A percentile compares a stretch with the other conserved stretches of the same genome.
phyloP scores from a whole-genome alignment of 2,797 vertebrate genomes.

The Lacerta agilis region DNA sequence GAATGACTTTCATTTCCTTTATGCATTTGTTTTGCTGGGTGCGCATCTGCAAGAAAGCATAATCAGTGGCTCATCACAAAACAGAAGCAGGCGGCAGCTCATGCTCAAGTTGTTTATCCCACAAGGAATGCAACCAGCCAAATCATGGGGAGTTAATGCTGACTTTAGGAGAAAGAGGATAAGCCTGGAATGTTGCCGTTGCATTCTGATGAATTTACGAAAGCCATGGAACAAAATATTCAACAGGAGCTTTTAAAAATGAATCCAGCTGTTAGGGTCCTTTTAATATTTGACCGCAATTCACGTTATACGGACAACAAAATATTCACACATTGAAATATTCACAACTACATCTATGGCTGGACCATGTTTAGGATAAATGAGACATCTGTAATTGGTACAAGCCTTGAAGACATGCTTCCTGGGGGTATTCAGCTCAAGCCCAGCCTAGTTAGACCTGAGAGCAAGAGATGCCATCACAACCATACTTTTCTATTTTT shows the following conservation, averaged over 20 bases:
- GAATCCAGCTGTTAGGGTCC: neutral
- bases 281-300: neutral
- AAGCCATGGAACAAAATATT: neutral
- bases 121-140: constrained; percentile 17
- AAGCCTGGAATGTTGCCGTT: neutral
- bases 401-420: neutral
- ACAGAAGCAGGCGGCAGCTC: neutral
- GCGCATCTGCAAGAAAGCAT: constrained; percentile 5
- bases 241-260: neutral
- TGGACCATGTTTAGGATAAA: neutral
- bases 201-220: neutral
- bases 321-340: neutral
- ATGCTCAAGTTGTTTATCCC: constrained; percentile 31
- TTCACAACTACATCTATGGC: neutral
- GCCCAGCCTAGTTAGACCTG: neutral
- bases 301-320: neutral
- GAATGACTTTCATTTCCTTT: constrained; percentile 10
- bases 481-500: neutral
- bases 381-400: neutral
- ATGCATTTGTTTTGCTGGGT: constrained; percentile 11
- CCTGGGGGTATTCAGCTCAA: neutral
- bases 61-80: constrained; percentile 18
- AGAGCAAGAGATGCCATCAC: neutral
- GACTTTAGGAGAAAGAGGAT: neutral
- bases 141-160: neutral